phyloP scores from a whole-genome alignment of 2,113 vertebrate species.

The Callipepla squamata region DNA sequence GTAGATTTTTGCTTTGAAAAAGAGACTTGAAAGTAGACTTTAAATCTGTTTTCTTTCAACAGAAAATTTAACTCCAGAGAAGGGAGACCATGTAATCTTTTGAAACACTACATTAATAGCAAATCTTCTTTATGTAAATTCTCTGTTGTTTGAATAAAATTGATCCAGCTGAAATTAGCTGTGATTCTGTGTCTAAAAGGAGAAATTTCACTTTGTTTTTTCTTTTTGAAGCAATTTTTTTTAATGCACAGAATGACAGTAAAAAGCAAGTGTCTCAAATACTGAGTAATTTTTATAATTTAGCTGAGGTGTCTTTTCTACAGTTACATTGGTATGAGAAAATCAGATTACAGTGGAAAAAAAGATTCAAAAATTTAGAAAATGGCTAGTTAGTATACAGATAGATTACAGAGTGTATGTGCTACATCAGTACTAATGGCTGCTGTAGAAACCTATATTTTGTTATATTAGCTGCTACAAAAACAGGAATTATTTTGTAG shows the following conservation, averaged over 20 bases:
- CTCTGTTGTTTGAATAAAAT: conserved; percentile 16
- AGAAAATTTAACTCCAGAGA: not conserved
- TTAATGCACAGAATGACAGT: conserved; percentile 11
- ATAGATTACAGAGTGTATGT: not conserved
- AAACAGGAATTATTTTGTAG: not conserved
- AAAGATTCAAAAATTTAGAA: not conserved
- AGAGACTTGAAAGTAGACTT: not conserved
- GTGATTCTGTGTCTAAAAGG: conserved; percentile 28
- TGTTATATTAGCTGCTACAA: not conserved
- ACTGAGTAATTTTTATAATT: conserved; percentile 24
- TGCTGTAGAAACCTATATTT: not conserved
- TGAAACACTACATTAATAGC: conserved; percentile 11
- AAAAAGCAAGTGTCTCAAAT: conserved; percentile 24
- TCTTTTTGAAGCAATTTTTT: conserved; percentile 37
- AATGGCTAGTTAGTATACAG: not conserved
- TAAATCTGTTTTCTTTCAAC: not conserved
- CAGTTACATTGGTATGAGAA: not conserved
- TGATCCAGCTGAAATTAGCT: conserved; percentile 27
- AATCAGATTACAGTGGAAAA: not conserved
- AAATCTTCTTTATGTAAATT: conserved; percentile 14
- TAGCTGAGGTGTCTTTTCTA: not conserved
- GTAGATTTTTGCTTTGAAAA: not conserved
- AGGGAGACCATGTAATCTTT: not conserved
- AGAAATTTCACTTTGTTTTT: conserved; percentile 27
- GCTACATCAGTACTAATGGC: not conserved